Evolutionary conservation across 2,797 vertebrate genomes (phyloP), one percentile per base, ranked within the genome.

Genomic region (Paedocypris micromegethes): DNA sequence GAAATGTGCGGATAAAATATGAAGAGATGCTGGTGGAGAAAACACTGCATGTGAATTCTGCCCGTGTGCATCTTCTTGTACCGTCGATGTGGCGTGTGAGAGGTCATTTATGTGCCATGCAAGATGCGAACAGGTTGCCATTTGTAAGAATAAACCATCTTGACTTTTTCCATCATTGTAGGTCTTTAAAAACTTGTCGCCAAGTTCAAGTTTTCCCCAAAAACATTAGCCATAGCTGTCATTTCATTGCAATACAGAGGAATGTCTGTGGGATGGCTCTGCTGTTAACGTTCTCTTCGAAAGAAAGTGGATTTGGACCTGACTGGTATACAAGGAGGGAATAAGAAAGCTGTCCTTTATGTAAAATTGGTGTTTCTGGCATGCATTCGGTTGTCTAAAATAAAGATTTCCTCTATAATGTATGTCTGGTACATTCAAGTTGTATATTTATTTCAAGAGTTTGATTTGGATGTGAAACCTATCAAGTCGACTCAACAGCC

Each of bases 331-430:
- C 86, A 88, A 89, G 84, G 86, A 82, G 90, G 84, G 88, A 90
- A 91, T 90, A 90, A 88, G 82, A 75, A 78, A 79, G 83, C 89
- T 90, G 90, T 83, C 84, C 87, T 92, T 93, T 92, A 92, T 97
- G 93, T 97, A 94, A 90, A 70, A 92, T 94, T 88, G 91, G 92
- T 94, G 90, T 87, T 91, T 93, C 92, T 93, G 93, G 96, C 94
- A 97, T 98, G 89, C 87, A 85, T 87, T 87, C 83, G 82, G 85
- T 90, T 89, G 88, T 88, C 87, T 85, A 84, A 23, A 91, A 91
- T 90, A 90, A 91, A 91, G 84, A 88, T 88, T 88, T 87, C 86
- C 78, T 85, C 86, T 86, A 87, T 77, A 81, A 83, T 69, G 73
- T 62, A 51, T 72, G 58, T 45, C 55, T 74, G 68, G 58, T 70